phyloP scores from a whole-genome alignment of 2,113 vertebrate genomes.

The Hippocampus abdominalis region DNA sequence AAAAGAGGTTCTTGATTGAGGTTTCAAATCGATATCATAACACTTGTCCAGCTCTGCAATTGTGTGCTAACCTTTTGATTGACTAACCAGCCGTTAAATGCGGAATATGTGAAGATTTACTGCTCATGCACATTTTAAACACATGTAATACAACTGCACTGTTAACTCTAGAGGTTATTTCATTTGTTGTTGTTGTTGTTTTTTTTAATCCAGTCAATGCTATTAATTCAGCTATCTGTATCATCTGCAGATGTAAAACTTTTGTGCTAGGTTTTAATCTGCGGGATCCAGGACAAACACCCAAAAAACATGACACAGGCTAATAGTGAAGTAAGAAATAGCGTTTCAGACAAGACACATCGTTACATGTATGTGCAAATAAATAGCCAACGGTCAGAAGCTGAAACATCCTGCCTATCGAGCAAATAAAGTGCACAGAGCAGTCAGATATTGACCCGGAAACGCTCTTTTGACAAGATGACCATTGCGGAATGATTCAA shows the following conservation, averaged over 20 bases:
- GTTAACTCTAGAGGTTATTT: conserved; percentile 20
- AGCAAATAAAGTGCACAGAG: conserved; percentile 70
- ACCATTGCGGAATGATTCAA: conserved; percentile 57
- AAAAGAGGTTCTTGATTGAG: neutral
- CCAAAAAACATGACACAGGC: neutral
- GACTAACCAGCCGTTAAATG: conserved; percentile 19
- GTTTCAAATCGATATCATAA: neutral
- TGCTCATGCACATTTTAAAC: conserved; percentile 27
- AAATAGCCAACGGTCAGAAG: conserved; percentile 62
- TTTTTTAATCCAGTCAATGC: conserved; percentile 24
- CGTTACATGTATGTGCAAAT: conserved; percentile 63
- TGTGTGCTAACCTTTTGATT: conserved; percentile 13
- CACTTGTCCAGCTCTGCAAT: conserved; percentile 5
- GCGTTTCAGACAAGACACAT: conserved; percentile 46
- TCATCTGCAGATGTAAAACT: conserved; percentile 12
- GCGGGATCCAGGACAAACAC: neutral
- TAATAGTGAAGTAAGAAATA: conserved; percentile 31
- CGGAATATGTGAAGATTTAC: conserved; percentile 4
- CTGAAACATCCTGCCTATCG: conserved; percentile 33
- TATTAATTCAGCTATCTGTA: conserved; percentile 11
- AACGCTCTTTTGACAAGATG: conserved; percentile 25
- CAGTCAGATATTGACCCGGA: conserved; percentile 36
- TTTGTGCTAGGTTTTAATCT: neutral
- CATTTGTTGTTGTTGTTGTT: neutral
- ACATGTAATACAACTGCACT: conserved; percentile 12